Evolutionary conservation across 2,888 invertebrate species (phyloP).

Genomic region (Thysanoteuthis rhombus): DNA sequence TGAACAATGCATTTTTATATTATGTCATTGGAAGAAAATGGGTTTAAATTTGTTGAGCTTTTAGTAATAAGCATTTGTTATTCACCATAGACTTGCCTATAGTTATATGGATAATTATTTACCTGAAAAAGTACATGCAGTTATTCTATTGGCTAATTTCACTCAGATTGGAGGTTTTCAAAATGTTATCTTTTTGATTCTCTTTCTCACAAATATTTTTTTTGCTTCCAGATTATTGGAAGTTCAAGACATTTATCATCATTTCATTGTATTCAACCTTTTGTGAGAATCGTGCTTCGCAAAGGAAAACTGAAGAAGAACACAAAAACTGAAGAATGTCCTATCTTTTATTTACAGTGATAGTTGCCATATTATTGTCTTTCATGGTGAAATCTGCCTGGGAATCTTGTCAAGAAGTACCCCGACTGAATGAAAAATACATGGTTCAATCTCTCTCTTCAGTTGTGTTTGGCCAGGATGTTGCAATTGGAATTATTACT

Average conservation of each 20-base stretch:
- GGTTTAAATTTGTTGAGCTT: no score
- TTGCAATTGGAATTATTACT: neutral
- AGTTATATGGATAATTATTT: no score
- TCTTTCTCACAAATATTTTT: no score
- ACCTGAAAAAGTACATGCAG: no score
- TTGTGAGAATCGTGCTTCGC: no score
- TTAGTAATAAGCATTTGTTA: no score
- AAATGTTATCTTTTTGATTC: no score
- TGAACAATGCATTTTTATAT: no score
- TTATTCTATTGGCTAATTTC: no score
- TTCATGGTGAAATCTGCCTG: neutral
- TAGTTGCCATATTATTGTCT: neutral
- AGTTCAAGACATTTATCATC: neutral
- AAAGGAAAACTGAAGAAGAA: neutral
- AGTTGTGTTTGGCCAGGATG: neutral
- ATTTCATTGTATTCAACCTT: neutral
- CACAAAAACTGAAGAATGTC: neutral
- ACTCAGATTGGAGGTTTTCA: no score
- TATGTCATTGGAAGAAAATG: no score
- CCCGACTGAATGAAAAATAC: neutral
- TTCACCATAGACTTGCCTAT: no score
- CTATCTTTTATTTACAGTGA: neutral
- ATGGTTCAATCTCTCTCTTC: neutral
- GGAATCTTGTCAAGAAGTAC: neutral
- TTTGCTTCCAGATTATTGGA: neutral